Evolutionary conservation across 2,888 invertebrate genomes (phyloP), one percentile per base, ranked within the genome.

Genomic region (Tricholauxania praeusta): DNA sequence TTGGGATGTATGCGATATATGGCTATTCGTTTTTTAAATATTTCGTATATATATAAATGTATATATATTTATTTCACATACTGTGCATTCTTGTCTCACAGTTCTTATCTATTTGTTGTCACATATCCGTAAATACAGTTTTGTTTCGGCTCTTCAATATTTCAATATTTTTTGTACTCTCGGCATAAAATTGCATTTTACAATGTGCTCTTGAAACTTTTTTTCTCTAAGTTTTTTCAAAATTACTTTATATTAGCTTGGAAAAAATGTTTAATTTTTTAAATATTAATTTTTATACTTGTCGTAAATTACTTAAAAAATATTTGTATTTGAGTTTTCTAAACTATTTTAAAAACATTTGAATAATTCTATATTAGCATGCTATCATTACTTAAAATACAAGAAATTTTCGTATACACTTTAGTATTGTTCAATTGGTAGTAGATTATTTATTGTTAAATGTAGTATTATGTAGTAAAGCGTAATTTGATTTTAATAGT

Each of bases 121-220:
- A 47, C 47, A 48, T 47, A 22, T 48, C 28, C 28, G 52, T 63
- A 19, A 47, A 39, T 19, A 49, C 52, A 48, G 8, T 28, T 32
- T 32, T 62, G 32, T n/a, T 62, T 12, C 60, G n/a, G 39, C 15
- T 59, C 47, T 6, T 68, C 49, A 8, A 68, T 57, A 22, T 39
- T 60, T 15, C 48, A 60, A 69, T 69, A 69, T 28, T 76, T 72
- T 85, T 85, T 85, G 86, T 85, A 86, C 86, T 85, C 76, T 81
- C 80, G 85, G 85, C 80, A 82, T 82, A 80, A 79, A 81, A 82
- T 82, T 83, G 80, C 86, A 85, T 85, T 85, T 85, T 85, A 85
- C 84, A 86, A 82, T 77, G 85, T 85, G 84, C 83, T 84, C 83
- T 76, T 80, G 78, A 75, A 59, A 52, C 19, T 19, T 10, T 39